Evolutionary conservation across 2,888 invertebrate species (phyloP), one percentile per base, ranked within the genome.

Genomic region (Drosophila lacicola): DNA sequence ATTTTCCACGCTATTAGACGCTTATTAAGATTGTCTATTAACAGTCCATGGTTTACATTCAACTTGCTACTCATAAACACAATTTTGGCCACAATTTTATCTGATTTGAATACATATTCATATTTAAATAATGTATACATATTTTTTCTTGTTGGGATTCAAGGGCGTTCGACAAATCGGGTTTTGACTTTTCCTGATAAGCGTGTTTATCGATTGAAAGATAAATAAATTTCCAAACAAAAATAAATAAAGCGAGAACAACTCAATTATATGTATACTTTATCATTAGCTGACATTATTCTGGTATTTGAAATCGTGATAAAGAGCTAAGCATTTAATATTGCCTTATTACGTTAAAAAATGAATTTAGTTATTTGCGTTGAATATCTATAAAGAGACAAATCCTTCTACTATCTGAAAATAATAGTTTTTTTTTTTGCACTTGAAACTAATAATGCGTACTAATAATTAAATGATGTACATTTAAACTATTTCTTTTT

Each of bases 1-100:
- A 83, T 83, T 81, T 84, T 82, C 77, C 70, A 64, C 68, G 51
- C 67, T 79, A 79, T 80, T 84, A 73, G 58, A 68, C 64, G 63
- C 55, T 45, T 55, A 65, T 73, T 69, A 58, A 66, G 68, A 69
- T 68, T 66, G 73, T 80, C 55, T 65, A 45, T 62, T 60, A 34
- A 34, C 9, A 37, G 21, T 3, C 37, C 46, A 33, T 55, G 51
- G 42, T 56, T 51, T 25, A 25, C 25, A 61, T 53, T 41, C 10
- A 53, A 50, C 45, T 60, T 56, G 55, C 56, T 71, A 49, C 21
- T 46, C 39, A 46, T 41, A 13, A 33, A 11, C 13, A 6, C 34
- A 45, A 6, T 17, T 62, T 51, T 41, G 11, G 14, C 13, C n/a
- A 42, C 33, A 19, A 29, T 29, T 29, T 29, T 8, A 29, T 29